Percentiles rank a stretch among this genome's conserved stretches.
These are phyloP conservation scores for Habrosyne pyritoides DNA, from an alignment of 2,888 invertebrate species.

Conservation along the genomic window DNA sequence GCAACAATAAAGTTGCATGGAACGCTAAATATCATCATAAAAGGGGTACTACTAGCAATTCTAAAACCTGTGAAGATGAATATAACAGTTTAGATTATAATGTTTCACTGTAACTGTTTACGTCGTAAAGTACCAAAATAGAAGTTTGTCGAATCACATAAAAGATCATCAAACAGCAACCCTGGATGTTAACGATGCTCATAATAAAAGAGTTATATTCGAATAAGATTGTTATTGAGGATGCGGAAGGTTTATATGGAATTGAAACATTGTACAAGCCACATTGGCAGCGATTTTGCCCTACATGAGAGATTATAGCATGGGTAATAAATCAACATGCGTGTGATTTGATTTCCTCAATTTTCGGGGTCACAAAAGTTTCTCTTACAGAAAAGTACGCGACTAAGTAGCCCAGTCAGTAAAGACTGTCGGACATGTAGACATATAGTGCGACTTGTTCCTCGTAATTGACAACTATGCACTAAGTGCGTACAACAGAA, in stretches of 20 bases:
- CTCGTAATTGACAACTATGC: constrained; percentile 37
- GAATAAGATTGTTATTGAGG: constrained; percentile 19
- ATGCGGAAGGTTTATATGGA: not conserved
- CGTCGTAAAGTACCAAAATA: constrained; percentile 11
- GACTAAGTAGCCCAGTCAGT: constrained; percentile 17
- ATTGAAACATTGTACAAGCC: not conserved
- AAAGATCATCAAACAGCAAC: constrained; percentile 18
- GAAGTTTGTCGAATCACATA: constrained; percentile 14
- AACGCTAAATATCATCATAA: not conserved
- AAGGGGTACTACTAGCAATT: not conserved
- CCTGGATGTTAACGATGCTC: constrained; percentile 18
- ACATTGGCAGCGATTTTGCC: not conserved
- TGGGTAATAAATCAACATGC: not conserved
- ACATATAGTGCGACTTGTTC: constrained; percentile 33
- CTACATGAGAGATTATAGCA: not conserved
- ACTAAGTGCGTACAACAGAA: constrained; percentile 19
- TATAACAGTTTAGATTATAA: constrained; percentile 6
- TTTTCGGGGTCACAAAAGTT: constrained; percentile 3
- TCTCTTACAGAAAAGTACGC: constrained; percentile 3
- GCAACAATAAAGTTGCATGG: not conserved
- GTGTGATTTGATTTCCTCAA: not conserved
- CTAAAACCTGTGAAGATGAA: not conserved
- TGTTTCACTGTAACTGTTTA: not conserved
- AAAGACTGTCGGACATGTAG: constrained; percentile 15
- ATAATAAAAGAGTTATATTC: constrained; percentile 20